A percentile compares a stretch with the other conserved stretches of the same genome.
phyloP scores from a whole-genome alignment of 2,797 vertebrate species.

The Bradypus variegatus region DNA sequence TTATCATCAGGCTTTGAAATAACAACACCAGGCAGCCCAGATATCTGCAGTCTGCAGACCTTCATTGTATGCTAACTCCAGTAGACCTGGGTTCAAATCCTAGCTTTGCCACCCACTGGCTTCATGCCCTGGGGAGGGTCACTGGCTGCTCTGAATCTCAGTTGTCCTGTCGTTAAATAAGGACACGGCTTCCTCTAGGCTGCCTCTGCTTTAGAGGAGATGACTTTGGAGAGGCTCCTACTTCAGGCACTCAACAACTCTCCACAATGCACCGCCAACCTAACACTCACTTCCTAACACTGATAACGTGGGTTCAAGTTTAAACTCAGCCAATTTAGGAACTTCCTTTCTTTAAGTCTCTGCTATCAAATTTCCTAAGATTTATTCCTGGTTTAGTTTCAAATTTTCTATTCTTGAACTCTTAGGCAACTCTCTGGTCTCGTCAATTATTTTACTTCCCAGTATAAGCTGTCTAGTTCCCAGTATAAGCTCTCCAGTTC shows the following conservation, averaged over 20 bases:
- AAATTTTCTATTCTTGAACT: conserved; percentile 46
- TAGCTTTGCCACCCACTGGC: not conserved
- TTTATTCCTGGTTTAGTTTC: conserved; percentile 56
- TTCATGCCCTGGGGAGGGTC: not conserved
- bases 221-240: not conserved
- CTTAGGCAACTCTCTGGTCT: conserved; percentile 31
- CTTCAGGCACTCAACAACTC: not conserved
- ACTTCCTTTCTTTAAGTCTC: conserved; percentile 26
- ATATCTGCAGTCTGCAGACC: no score
- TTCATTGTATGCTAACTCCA: not conserved
- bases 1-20: not conserved
- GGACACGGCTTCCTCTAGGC: not conserved
- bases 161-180: not conserved
- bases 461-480: conserved; percentile 7
- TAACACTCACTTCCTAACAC: not conserved
- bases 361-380: conserved; percentile 42
- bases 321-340: not conserved
- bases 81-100: not conserved
- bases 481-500: conserved; percentile 4
- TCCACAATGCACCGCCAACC: not conserved
- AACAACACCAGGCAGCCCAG: not conserved
- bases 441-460: conserved; percentile 55
- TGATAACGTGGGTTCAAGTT: not conserved
- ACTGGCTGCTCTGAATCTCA: not conserved
- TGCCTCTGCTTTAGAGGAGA: not conserved